A percentile compares a stretch with the other conserved stretches of the same genome.
Evolutionary conservation across 2,888 invertebrate species (phyloP).

Genomic region (Drosophila prostipennis): DNA sequence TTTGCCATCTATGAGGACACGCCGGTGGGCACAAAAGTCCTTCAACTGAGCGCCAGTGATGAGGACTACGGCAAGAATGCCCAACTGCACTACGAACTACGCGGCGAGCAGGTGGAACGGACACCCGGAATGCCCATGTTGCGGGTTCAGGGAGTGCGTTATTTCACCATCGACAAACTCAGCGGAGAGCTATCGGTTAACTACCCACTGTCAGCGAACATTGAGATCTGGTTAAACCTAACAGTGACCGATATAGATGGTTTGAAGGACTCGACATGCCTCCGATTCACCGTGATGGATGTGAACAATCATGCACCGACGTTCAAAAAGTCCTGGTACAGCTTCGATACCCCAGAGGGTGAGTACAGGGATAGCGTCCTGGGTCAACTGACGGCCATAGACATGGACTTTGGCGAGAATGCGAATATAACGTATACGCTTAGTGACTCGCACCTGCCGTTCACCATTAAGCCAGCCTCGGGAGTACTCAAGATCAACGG

Average conservation of each 20-base stretch:
- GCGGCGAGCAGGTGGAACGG: constrained; percentile 88
- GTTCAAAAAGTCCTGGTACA: constrained; percentile 93
- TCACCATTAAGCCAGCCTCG: constrained; percentile 88
- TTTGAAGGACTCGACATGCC: constrained; percentile 88
- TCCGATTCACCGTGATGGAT: constrained; percentile 90
- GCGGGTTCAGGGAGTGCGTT: constrained; percentile 82
- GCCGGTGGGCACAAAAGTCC: constrained; percentile 88
- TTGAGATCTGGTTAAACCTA: constrained; percentile 90
- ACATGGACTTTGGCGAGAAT: constrained; percentile 92
- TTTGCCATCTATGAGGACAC: constrained; percentile 90
- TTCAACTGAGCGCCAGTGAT: constrained; percentile 90
- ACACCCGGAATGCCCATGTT: constrained; percentile 79
- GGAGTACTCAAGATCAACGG: constrained; percentile 91
- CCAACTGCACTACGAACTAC: constrained; percentile 89
- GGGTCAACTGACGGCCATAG: constrained; percentile 91
- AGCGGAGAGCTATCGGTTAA: constrained; percentile 91
- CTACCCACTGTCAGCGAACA: constrained; percentile 89
- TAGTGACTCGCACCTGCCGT: constrained; percentile 87
- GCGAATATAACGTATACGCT: constrained; percentile 90
- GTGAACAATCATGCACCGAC: constrained; percentile 93
- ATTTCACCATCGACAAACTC: constrained; percentile 89
- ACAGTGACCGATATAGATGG: constrained; percentile 91
- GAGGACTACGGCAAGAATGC: constrained; percentile 90
- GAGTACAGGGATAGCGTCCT: constrained; percentile 89
- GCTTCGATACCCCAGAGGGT: constrained; percentile 92